Evolutionary conservation across 2,888 invertebrate genomes (phyloP), one percentile per base, ranked within the genome.

Genomic region (Eristalinus aeneus): DNA sequence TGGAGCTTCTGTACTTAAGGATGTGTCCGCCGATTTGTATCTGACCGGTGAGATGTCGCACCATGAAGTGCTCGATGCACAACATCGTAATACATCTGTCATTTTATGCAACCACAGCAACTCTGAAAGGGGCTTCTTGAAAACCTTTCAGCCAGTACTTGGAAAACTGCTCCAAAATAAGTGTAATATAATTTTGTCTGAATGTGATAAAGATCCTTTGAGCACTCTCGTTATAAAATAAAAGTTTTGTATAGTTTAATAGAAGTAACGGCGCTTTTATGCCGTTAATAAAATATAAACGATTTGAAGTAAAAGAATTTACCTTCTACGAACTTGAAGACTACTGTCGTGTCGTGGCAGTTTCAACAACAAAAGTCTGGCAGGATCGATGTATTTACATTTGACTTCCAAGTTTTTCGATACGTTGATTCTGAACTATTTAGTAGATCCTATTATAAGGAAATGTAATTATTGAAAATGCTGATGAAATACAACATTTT

Each of bases 1-100:
- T 0, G 98, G 98, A 0, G 93, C 94, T 6, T 96, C 97, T 0
- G 94, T 98, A 1, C 92, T 99, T 22, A 95, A 95, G 88, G 95
- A 94, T 12, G 93, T 95, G 0, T 79, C 91, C 20, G 97, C 96
- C 2, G 97, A 98, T 93, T 93, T 99, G 12, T 97, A 96, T 90
- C 91, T 99, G 39, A 98, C 98, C 16, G 97, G 95, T 9, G 99
- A 99, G 94, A 98, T 99, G 98, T 94, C 97, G 0, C 99, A 99
- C 92, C 99, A 99, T 90, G 98, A 98, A 88, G 93, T 98, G 0
- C 94, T 99, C 39, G 97, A 98, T 90, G 97, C 97, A 0, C 94
- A 95, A 27, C 97, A 97, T 89, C 95, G 94, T 73, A 96, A 96
- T 32, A 94, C 94, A 16, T 95, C 95, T 76, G 98, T 98, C 0